phyloP scores from a whole-genome alignment of 2,797 vertebrate genomes.

The Prionace glauca region DNA sequence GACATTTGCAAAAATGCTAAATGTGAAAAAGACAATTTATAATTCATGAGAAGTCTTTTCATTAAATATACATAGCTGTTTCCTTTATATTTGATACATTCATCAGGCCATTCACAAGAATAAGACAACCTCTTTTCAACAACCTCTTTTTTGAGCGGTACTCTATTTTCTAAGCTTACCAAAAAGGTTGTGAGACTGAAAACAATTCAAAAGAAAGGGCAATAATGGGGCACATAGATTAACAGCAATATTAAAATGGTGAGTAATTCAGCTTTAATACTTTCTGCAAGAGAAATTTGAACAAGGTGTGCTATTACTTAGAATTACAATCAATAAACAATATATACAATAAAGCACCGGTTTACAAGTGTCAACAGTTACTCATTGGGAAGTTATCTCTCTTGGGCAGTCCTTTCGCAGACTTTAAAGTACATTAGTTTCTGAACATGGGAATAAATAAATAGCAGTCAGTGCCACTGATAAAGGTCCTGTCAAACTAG shows the following conservation, averaged over 20 bases:
- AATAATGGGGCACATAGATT: neutral
- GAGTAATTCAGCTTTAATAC: neutral
- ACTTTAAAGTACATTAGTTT: neutral
- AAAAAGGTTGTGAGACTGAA: neutral
- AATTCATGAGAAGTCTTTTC: too few relatives aligned
- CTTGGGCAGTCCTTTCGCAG: neutral
- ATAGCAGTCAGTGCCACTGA: neutral
- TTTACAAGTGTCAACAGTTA: neutral
- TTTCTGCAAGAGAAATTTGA: too few relatives aligned
- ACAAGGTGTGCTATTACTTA: neutral
- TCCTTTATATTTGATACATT: too few relatives aligned
- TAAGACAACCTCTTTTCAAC: too few relatives aligned
- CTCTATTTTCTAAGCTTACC: neutral
- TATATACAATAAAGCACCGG: neutral
- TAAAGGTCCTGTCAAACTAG: neutral
- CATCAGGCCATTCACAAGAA: too few relatives aligned
- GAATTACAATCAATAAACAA: neutral
- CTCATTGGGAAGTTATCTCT: neutral
- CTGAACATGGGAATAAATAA: slow-evolving; percentile 4
- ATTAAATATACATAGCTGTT: too few relatives aligned
- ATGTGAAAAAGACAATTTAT: too few relatives aligned
- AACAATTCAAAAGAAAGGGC: neutral
- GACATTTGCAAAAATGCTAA: too few relatives aligned
- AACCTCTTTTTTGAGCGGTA: too few relatives aligned
- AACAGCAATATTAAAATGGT: neutral